Percentiles rank a stretch among this genome's conserved stretches.
Conservation (phyloP, 2,888 invertebrate species). For the Dilophus febrilis region DNA sequence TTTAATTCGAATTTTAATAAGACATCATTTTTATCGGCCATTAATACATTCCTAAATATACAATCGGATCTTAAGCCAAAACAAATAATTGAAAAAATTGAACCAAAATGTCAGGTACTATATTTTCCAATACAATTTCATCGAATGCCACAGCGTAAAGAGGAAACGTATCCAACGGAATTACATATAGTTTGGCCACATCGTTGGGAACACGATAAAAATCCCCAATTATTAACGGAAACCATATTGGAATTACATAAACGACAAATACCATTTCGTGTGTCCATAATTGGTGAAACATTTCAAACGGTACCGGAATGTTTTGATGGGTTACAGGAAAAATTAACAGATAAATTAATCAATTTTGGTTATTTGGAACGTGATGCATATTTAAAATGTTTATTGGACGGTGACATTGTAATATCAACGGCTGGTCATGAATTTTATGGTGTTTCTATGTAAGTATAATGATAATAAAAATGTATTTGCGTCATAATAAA, state of each 20-base stretch:
- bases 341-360: conserved; percentile 31
- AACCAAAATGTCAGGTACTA: conserved; percentile 41
- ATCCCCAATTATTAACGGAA: conserved; percentile 45
- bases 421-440: conserved; percentile 59
- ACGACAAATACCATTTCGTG: conserved; percentile 35
- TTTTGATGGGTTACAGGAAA: conserved; percentile 35
- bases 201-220: conserved; percentile 64
- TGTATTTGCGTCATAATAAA: conserved; percentile 1
- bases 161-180: conserved; percentile 9
- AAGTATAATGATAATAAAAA: too few species aligned
- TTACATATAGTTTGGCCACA: conserved; percentile 57
- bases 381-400: conserved; percentile 37
- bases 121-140: conserved; percentile 42
- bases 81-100: conserved; percentile 34
- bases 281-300: conserved; percentile 43
- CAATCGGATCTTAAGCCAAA: conserved; percentile 47
- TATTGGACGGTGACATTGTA: conserved; percentile 42
- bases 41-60: conserved; percentile 41
- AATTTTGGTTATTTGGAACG: conserved; percentile 43
- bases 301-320: conserved; percentile 41
- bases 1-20: conserved; percentile 57
- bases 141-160: conserved; percentile 21
- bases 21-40: conserved; percentile 43
- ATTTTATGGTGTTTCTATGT: conserved; percentile 62
- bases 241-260: conserved; percentile 34